Conservation (phyloP, 2,888 invertebrate species). For the Acanthopleura granulata region DNA sequence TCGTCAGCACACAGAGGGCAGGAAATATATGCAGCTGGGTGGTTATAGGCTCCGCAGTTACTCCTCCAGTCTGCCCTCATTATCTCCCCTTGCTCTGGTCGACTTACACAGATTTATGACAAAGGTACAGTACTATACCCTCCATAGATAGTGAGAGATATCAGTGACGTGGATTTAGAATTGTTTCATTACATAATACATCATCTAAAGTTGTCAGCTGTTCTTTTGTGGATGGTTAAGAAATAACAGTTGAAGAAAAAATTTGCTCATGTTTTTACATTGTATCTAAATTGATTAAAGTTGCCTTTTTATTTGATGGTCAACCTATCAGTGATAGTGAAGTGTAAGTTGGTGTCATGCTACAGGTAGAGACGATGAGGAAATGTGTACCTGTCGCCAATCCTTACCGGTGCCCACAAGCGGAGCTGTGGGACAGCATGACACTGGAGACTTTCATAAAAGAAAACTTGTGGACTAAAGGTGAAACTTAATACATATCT, state of each 20-base stretch:
- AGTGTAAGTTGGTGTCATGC: too few relatives aligned
- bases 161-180: too few relatives aligned
- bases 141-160: too few relatives aligned
- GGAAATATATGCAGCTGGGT: conserved; percentile 61
- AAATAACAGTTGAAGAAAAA: too few relatives aligned
- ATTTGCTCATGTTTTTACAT: too few relatives aligned
- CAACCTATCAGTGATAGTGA: too few relatives aligned
- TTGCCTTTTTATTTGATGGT: too few relatives aligned
- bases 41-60: conserved; percentile 52
- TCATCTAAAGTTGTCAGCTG: too few relatives aligned
- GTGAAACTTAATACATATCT: conserved; percentile 36
- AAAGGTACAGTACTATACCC: conserved; percentile 46
- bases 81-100: conserved; percentile 56
- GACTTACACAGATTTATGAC: conserved; percentile 57
- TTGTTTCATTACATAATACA: too few relatives aligned
- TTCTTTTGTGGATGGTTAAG: too few relatives aligned
- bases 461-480: conserved; percentile 51
- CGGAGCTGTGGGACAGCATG: conserved; percentile 59
- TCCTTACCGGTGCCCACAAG: conserved; percentile 53
- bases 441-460: conserved; percentile 55
- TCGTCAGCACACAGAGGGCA: conserved; percentile 58
- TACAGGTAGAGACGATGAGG: conserved; percentile 47
- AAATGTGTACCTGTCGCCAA: conserved; percentile 45
- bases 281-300: too few relatives aligned
- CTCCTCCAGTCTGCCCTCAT: conserved; percentile 57